Percentiles rank a stretch among this genome's conserved stretches.
Evolutionary conservation across 2,113 vertebrate genomes (phyloP).

Genomic region (Microtus pennsylvanicus): DNA sequence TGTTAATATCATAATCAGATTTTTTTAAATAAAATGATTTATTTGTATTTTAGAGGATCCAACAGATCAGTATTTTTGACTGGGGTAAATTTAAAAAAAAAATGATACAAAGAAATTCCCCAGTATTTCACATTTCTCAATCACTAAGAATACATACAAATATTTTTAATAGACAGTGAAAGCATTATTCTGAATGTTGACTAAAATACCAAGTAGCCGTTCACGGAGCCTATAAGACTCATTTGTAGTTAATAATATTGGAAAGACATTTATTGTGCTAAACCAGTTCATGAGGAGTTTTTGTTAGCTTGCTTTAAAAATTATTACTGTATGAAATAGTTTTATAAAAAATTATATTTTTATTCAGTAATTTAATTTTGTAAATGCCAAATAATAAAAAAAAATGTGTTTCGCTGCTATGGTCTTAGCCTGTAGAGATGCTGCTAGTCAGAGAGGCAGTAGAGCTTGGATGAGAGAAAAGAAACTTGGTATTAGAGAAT

Average conservation of each 20-base stretch:
- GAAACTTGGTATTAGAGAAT: conserved; percentile 85
- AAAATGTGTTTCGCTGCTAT: conserved; percentile 92
- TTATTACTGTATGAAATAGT: conserved; percentile 91
- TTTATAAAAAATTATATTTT: conserved; percentile 94
- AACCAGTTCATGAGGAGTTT: conserved; percentile 82
- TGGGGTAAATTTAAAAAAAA: conserved; percentile 77
- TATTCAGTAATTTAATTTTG: conserved; percentile 93
- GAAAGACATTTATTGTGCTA: conserved; percentile 86
- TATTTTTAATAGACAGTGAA: conserved; percentile 82
- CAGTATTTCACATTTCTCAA: conserved; percentile 84
- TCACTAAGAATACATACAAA: conserved; percentile 86
- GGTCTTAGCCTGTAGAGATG: conserved; percentile 90
- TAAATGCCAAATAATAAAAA: conserved; percentile 90
- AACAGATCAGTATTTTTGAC: conserved; percentile 89
- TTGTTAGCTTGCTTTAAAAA: conserved; percentile 91
- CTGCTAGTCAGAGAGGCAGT: conserved; percentile 89
- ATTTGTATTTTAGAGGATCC: conserved; percentile 83
- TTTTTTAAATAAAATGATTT: conserved; percentile 82
- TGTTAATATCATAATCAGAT: conserved; percentile 85
- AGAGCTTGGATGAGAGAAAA: conserved; percentile 86
- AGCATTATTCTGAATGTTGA: conserved; percentile 90
- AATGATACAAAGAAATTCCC: conserved; percentile 82
- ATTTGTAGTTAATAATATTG: conserved; percentile 83
- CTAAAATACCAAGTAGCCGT: conserved; percentile 79
- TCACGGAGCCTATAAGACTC: conserved; percentile 83